Evolutionary conservation across 2,888 invertebrate species (phyloP), one percentile per base, ranked within the genome.

Genomic region (Athripsodes cinereus): DNA sequence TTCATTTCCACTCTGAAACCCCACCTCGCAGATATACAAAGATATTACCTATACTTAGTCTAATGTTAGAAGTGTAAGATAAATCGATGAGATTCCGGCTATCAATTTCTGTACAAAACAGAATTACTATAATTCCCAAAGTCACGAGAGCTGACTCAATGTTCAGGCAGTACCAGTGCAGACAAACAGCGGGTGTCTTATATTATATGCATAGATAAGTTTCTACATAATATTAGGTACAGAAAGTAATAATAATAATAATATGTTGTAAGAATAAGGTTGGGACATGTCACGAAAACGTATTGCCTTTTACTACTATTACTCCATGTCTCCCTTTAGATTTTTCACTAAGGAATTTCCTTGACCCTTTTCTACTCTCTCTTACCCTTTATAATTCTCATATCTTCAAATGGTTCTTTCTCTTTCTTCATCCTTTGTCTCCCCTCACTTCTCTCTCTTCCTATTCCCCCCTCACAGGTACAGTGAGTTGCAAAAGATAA

Each of bases 401-500:
- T 40, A 16, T 13, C 5, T 8, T 13, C 35, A 34, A 18, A 47
- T 51, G 47, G n/a, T 16, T 20, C 51, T 52, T 19, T 51, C 55
- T 51, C 34, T 59, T n/a, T n/a, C n/a, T n/a, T n/a, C n/a, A n/a
- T n/a, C 51, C 22, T 34, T 40, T 40, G 40, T 40, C 40, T 16
- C 16, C 40, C 40, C 40, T 40, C 40, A 2, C 40, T 20, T 34
- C 48, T 3, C 48, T 3, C 2, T 3, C 20, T 19, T 16, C 48
- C 16, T 44, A 5, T 19, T 3, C 2, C 19, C 20, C 48, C 19
- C 48, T 5, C 11, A 5, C 44, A 26, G 26, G 26, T 26, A 26
- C 40, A 40, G 40, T 40, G 40, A 40, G 40, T 40, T 40, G 40
- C 40, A 22, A 46, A 55, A 62, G 62, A 62, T 62, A 52, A 62